These are phyloP conservation scores for Hypotaenidia philippensis DNA, from an alignment of 2,797 vertebrate species.

Conservation along the genomic window DNA sequence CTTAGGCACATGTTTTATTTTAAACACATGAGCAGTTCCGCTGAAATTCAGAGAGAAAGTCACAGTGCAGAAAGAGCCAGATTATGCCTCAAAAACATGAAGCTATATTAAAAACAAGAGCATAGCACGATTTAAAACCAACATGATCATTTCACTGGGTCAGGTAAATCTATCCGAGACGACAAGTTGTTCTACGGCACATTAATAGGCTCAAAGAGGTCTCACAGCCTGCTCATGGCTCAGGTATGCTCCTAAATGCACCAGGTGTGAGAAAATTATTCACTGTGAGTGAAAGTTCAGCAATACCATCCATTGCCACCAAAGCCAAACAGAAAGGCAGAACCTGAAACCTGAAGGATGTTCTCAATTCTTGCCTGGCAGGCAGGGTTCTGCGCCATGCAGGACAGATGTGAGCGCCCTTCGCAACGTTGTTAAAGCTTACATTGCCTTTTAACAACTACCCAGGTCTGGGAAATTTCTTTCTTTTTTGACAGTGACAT, in stretches of 20 bases:
- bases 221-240: background rate
- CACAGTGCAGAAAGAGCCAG: background rate
- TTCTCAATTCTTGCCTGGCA: rapidly evolving
- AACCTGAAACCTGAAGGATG: background rate
- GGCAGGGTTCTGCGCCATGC: background rate
- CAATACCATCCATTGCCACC: background rate
- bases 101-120: background rate
- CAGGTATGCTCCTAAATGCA: background rate
- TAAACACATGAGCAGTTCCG: background rate
- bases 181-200: background rate
- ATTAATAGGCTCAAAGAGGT: background rate
- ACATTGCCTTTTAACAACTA: background rate
- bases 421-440: background rate
- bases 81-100: background rate
- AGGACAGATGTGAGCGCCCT: rapidly evolving
- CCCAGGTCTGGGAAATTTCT: background rate
- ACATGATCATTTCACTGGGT: background rate
- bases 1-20: slow-evolving; percentile 39
- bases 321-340: background rate
- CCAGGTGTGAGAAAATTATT: background rate
- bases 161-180: background rate
- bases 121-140: background rate
- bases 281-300: background rate
- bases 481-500: background rate
- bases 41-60: slow-evolving; percentile 38